Percentiles rank a stretch among this genome's conserved stretches.
Conservation (phyloP, 2,888 invertebrate species). For the Zygothrica quintamaculata region DNA sequence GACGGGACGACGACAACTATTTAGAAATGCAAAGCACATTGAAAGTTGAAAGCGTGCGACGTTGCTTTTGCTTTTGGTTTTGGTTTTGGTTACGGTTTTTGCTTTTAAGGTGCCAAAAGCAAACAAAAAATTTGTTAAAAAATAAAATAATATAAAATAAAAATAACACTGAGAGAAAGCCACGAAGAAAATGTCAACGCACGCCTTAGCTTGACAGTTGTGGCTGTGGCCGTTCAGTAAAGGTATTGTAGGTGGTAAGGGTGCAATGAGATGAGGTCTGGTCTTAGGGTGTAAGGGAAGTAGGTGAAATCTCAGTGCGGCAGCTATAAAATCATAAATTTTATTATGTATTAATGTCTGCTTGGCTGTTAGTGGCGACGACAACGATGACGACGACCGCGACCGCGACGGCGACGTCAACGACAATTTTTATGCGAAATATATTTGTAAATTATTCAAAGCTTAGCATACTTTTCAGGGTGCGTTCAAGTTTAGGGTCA, state of each 20-base stretch:
- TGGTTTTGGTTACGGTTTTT: constrained; percentile 59
- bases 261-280: neutral
- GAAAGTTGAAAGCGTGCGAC: constrained; percentile 68
- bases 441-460: constrained; percentile 61
- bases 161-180: constrained; percentile 13
- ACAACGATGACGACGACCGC: constrained; percentile 16
- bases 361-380: constrained; percentile 29
- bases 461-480: constrained; percentile 43
- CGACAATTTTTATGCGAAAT: constrained; percentile 23
- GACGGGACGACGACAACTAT: constrained; percentile 65
- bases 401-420: constrained; percentile 17
- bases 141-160: no score
- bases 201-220: constrained; percentile 67
- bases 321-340: constrained; percentile 74
- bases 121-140: constrained; percentile 32
- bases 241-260: neutral
- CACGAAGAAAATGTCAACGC: constrained; percentile 58
- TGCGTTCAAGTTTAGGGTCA: constrained; percentile 54
- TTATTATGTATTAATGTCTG: constrained; percentile 61
- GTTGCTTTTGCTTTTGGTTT: constrained; percentile 41
- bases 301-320: constrained; percentile 57
- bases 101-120: constrained; percentile 64
- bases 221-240: constrained; percentile 36
- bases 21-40: constrained; percentile 82
- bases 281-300: no score